phyloP scores from a whole-genome alignment of 2,888 invertebrate species.

The Amblyjoppa fuscipennis region DNA sequence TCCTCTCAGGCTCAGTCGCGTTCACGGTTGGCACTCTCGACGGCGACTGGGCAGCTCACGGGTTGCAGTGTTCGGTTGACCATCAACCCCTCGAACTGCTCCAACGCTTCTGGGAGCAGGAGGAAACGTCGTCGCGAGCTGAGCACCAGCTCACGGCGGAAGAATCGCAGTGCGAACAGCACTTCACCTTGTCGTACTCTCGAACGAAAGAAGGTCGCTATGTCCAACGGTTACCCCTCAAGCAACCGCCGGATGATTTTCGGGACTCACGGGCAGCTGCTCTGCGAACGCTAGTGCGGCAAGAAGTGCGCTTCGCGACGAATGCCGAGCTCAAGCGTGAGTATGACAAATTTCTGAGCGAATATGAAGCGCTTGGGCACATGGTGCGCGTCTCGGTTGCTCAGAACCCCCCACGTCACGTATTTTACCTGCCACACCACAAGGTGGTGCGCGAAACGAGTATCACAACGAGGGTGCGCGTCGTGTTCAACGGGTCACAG shows the following conservation, averaged over 20 bases:
- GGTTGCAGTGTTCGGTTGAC: constrained; percentile 4
- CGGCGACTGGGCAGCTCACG: neutral
- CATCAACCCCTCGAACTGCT: neutral
- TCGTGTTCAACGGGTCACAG: constrained; percentile 78
- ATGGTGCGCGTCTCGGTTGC: constrained; percentile 22
- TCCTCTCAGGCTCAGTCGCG: neutral
- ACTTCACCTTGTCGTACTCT: constrained; percentile 67
- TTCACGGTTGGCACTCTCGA: neutral
- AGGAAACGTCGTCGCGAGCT: constrained; percentile 22
- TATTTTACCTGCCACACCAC: constrained; percentile 11
- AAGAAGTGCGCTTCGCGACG: constrained; percentile 1
- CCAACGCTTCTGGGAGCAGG: constrained; percentile 52
- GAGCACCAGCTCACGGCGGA: constrained; percentile 56
- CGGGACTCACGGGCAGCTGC: constrained; percentile 65
- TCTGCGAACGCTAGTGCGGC: constrained; percentile 17
- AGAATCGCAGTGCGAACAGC: constrained; percentile 70
- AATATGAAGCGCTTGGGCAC: constrained; percentile 48
- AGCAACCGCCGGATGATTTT: constrained; percentile 13
- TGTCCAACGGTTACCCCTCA: constrained; percentile 71
- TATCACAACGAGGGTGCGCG: constrained; percentile 58
- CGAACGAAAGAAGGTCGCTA: constrained; percentile 72
- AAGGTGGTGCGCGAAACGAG: constrained; percentile 75
- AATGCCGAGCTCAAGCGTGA: neutral
- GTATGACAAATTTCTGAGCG: constrained; percentile 28
- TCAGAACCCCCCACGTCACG: constrained; percentile 80